Percentiles rank a stretch among this genome's conserved stretches.
Evolutionary conservation across 37 sponge, comb jelly and placozoan species (phyloP).

Genomic region (Chondrosia reniformis): DNA sequence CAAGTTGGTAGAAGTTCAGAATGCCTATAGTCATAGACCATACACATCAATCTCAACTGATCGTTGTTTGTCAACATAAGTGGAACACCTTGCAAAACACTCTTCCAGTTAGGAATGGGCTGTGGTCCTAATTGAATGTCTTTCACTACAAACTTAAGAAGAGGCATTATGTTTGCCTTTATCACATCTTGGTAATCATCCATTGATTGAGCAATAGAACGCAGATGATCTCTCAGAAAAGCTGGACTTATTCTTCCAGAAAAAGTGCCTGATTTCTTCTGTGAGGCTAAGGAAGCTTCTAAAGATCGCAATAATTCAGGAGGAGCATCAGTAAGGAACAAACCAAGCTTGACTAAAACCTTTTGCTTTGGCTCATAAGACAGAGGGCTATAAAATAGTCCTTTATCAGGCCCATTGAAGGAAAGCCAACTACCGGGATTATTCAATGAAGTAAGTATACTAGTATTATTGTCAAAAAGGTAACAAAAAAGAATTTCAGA

Average conservation of each 20-base stretch:
- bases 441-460: no score
- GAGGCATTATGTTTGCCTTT: background rate
- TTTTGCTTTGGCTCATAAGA: no score
- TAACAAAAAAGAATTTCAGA: background rate
- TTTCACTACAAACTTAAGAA: background rate
- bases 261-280: no score
- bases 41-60: background rate
- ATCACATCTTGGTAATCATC: background rate
- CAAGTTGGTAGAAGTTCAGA: slow-evolving; percentile 30
- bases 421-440: background rate
- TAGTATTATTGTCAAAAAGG: background rate
- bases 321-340: slow-evolving; percentile 12
- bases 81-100: slow-evolving; percentile 1
- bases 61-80: slow-evolving; percentile 21
- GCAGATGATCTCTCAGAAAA: background rate
- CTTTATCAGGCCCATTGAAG: background rate
- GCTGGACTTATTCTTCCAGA: background rate
- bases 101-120: background rate
- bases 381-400: background rate
- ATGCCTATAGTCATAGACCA: slow-evolving; percentile 10
- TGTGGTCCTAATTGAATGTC: background rate
- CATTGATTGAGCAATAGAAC: background rate
- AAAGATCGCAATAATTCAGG: background rate
- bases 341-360: slow-evolving; percentile 2
- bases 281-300: background rate